Evolutionary conservation across 2,797 vertebrate genomes (phyloP), one percentile per base, ranked within the genome.

Genomic region (Erithacus rubecula): DNA sequence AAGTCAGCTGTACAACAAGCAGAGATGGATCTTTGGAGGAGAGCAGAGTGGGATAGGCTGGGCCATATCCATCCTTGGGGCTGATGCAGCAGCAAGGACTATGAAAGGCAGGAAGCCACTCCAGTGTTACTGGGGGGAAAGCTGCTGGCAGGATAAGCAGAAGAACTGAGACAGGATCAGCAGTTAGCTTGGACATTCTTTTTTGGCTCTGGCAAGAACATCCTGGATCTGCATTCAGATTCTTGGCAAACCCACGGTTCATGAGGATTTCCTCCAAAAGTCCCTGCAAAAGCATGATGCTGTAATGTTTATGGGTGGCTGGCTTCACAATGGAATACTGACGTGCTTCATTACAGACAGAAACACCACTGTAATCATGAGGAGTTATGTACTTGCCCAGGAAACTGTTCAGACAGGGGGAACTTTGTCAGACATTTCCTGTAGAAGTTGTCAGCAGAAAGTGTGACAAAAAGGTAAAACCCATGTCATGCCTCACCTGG

Each of bases 371-470:
- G 3, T n/a, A 34, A 53, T 30, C 0, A 0, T 36, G 53, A 78
- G 43, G 46, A 75, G 43, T 41, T 69, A 30, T 3, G 18, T 52
- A 30, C 62, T 91, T 75, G 36, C 26, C 74, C 79, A 89, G 93
- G 82, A 91, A 91, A 80, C 78, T 37, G 6, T 49, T 74, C 83
- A 92, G 95, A 95, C 78, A 49, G 34, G 12, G 34, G 65, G 32
- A 89, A 46, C 55, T 84, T 39, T 51, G 26, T 71, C 82, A 91
- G 89, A 58, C 29, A 26, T 71, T 91, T 95, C 55, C 43, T 70
- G 39, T 39, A 55, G 27, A 80, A 71, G 26, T 29, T 64, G 44
- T 30, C 64, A 58, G 46, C 84, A 93, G 68, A 93, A 92, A 87
- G 51, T 18, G 3, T 64, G 53, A 77, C 41, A 53, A 74, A 87